Evolutionary conservation across 2,888 invertebrate genomes (phyloP).

Genomic region (Copidosoma aretas): DNA sequence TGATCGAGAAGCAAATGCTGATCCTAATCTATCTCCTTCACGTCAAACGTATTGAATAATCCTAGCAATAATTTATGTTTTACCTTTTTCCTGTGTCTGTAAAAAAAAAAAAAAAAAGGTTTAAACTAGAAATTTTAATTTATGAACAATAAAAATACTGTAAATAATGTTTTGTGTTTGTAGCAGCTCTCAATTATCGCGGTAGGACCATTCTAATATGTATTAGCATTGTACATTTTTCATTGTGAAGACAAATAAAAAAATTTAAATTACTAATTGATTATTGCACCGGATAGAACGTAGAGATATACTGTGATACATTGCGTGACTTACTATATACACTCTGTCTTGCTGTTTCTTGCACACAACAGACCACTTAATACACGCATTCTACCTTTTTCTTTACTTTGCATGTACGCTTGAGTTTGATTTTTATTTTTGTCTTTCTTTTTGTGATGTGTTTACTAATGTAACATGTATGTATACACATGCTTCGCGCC

Average conservation of each 20-base stretch:
- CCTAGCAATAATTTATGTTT: background rate
- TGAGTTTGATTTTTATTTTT: slow-evolving; percentile 45
- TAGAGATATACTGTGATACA: slow-evolving; percentile 44
- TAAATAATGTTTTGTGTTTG: slow-evolving; percentile 39
- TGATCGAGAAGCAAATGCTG: slow-evolving; percentile 12
- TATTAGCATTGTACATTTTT: slow-evolving; percentile 14
- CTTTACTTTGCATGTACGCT: slow-evolving; percentile 57
- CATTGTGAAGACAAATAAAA: slow-evolving; percentile 16
- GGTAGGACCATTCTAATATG: slow-evolving; percentile 45
- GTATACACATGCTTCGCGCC: slow-evolving; percentile 25
- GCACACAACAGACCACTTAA: slow-evolving; percentile 51
- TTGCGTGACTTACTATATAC: slow-evolving; percentile 46
- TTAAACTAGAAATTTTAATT: slow-evolving; percentile 5
- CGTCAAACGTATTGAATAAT: background rate
- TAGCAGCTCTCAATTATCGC: slow-evolving; percentile 46
- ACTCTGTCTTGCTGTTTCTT: slow-evolving; percentile 49
- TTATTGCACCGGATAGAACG: slow-evolving; percentile 50
- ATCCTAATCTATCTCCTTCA: background rate
- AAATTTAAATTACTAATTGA: background rate
- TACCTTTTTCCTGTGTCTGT: background rate
- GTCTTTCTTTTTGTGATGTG: slow-evolving; percentile 16
- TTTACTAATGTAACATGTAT: background rate
- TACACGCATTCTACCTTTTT: slow-evolving; percentile 47
- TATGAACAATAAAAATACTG: slow-evolving; percentile 36
- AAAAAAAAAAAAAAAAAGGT: slow-evolving; percentile 7